Percentiles rank a stretch among this genome's conserved stretches.
These are phyloP conservation scores for Mormyrus proboscirostris DNA, from an alignment of 2,797 vertebrate genomes.

Conservation along the genomic window DNA sequence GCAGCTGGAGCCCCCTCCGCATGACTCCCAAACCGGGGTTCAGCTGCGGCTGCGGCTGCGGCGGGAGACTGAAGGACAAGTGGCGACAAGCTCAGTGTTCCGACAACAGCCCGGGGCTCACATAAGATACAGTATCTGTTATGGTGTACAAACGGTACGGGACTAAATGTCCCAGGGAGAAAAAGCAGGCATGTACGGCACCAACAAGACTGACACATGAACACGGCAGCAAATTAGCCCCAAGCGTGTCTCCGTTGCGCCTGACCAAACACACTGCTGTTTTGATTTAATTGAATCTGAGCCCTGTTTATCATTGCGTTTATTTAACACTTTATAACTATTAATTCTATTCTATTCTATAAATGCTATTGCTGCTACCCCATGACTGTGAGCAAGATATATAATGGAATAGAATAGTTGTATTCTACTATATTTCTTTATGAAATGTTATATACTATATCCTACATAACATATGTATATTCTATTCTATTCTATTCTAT, in stretches of 20 bases:
- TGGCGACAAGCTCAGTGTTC: constrained; percentile 52
- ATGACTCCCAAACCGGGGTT: constrained; percentile 25
- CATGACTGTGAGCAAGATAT: not conserved
- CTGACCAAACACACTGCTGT: not conserved
- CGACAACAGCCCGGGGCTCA: constrained; percentile 54
- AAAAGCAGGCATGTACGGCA: constrained; percentile 31
- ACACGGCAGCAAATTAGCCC: constrained; percentile 51
- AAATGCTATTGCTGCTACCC: not conserved
- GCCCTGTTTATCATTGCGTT: not conserved
- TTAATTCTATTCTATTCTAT: not conserved
- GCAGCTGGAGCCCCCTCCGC: not conserved
- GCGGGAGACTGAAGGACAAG: constrained; percentile 53
- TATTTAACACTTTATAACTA: not conserved
- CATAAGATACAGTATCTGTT: constrained; percentile 41
- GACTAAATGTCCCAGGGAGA: constrained; percentile 3
- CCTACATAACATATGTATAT: not conserved
- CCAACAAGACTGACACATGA: constrained; percentile 43
- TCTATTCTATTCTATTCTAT: not conserved
- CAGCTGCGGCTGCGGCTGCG: constrained; percentile 47
- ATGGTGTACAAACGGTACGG: not conserved
- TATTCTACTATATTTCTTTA: not conserved
- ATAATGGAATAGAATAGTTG: not conserved
- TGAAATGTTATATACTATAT: not conserved
- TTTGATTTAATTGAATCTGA: not conserved
- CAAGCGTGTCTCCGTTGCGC: constrained; percentile 31